These are phyloP conservation scores for Jordanella pulchra DNA, from an alignment of 2,797 vertebrate genomes.

Conservation along the genomic window DNA sequence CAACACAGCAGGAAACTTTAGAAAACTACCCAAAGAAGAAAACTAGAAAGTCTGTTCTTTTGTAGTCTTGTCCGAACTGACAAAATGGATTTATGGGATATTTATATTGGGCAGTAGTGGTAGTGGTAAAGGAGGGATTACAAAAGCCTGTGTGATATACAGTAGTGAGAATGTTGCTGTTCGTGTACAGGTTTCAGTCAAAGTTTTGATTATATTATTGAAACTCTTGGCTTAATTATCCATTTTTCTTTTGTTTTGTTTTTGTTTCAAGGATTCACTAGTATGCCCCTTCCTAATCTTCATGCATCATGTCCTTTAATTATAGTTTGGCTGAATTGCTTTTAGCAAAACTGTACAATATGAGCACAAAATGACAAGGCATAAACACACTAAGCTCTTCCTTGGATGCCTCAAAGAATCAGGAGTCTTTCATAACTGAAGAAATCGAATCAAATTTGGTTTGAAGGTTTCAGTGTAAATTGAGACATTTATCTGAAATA, in stretches of 20 bases:
- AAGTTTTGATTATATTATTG: constrained; percentile 26
- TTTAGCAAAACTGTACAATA: background rate
- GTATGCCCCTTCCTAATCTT: background rate
- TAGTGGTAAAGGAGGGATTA: constrained; percentile 34
- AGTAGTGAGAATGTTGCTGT: constrained; percentile 34
- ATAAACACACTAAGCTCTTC: background rate
- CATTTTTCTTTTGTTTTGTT: background rate
- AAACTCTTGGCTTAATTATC: constrained; percentile 17
- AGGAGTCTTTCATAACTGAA: no score
- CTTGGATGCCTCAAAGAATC: no score
- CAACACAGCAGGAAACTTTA: constrained; percentile 69
- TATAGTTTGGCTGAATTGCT: background rate
- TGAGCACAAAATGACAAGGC: background rate
- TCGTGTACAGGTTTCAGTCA: constrained; percentile 32
- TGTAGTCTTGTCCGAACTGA: constrained; percentile 67
- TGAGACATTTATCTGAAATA: no score
- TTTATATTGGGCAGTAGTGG: constrained; percentile 62
- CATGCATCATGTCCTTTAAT: background rate
- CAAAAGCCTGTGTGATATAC: constrained; percentile 45
- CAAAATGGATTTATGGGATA: constrained; percentile 66
- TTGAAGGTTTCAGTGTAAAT: no score
- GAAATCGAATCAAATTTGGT: no score
- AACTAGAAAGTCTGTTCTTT: constrained; percentile 50
- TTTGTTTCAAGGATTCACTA: constrained; percentile 10
- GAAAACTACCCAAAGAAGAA: constrained; percentile 50